Base-by-base conservation (phyloP, 1,140 invertebrate species). In the Contarinia nasturtii region DNA sequence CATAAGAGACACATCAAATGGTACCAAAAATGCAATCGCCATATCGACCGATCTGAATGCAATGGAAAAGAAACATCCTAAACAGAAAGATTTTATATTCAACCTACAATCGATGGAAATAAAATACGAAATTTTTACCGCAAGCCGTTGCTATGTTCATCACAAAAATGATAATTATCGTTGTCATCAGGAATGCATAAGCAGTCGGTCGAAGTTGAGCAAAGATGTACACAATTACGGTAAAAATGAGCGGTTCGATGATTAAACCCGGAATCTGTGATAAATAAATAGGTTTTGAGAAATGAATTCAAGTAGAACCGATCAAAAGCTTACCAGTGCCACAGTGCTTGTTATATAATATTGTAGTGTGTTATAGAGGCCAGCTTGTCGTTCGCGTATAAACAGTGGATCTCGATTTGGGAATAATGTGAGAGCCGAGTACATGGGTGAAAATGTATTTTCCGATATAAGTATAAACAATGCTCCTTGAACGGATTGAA, bases 401-500 rank as follows among this genome's bases (percentile, higher is more conserved):
- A 89, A 80, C 15, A 89, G 60, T 0, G 86, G 83, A 47, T 83
- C 73, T 55, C 84, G 78, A 52, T 77, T 71, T 0, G 86, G 86
- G 54, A 89, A 83, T 49, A 81, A 67, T 48, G 80, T 71, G 5
- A 91, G 66, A 1, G 83, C 80, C 0, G 81, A 76, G 58, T 89
- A 89, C 81, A 89, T 86, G 0, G 85, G 82, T 41, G 77, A 76
- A 63, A 87, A 91, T 3, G 84, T 83, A 54, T 88, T 89, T 67
- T 91, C 86, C 0, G 82, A 76, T 34, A 89, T 83, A 57, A 89
- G 73, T 19, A 88, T 77, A 57, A 88, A 89, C 2, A 89, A 59
- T 0, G 79, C 77, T 11, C 86, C 86, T 64, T 89, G 81, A 2
- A 86, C 74, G 19, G 84, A 77, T 60, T 88, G 86, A 14, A 89